Evolutionary conservation across 2,113 vertebrate species (phyloP), one percentile per base, ranked within the genome.

Genomic region (Pelecanoides urinatrix): DNA sequence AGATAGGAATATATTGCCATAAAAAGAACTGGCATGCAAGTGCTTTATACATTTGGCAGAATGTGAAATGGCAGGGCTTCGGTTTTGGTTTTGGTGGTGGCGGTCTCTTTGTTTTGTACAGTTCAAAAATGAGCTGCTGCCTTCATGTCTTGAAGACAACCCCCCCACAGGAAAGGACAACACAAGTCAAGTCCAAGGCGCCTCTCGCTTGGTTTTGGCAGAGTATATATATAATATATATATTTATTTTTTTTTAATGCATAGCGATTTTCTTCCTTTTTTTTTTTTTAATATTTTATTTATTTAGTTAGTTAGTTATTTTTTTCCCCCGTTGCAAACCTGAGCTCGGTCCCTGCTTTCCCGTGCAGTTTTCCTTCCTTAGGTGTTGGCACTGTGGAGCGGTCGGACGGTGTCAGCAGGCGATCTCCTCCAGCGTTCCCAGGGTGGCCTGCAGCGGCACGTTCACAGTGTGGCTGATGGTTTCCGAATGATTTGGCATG

Each of bases 381-480:
- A n/a, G 92, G 91, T 84, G 71, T 70, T 92, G 96, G 96, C 90
- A 70, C 63, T 83, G 95, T 86, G 84, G 72, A 56, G 85, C 9
- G 5, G 89, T 87, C 50, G 25, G 80, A 30, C 36, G 92, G 94
- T 96, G 98, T 99, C 99, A 99, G 98, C 99, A 99, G 97, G 99
- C 99, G 44, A 99, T 99, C 98, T 99, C 99, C 97, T 99, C 99
- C 98, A 99, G 94, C 40, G 99, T 99, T 71, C 99, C 99, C 96
- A 99, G 98, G 23, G 99, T 98, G 4, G 99, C 99, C 98, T 99
- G 99, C 97, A 99, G 97, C 36, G 99, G 99, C 96, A 99, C 98
- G 1, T 98, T 99, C 98, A 99, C 99, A 78, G 99, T 99, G 99
- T 99, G 99, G 98, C 99, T 99, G 98, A 99, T 99, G 97, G 98